Evolutionary conservation across 2,888 invertebrate species (phyloP).

Genomic region (Tipula unca): DNA sequence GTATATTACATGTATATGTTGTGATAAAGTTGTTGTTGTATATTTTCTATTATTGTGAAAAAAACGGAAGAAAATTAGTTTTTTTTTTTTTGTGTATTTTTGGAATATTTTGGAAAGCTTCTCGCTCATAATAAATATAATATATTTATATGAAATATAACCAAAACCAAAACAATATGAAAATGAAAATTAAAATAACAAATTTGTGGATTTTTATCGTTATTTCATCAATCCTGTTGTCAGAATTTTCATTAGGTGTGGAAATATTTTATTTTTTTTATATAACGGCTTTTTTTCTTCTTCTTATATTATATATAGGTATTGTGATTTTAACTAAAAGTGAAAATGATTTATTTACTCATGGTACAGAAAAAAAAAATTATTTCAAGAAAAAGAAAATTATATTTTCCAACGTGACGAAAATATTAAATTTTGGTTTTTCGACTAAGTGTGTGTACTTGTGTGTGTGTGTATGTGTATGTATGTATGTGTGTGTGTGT

Average conservation of each 20-base stretch:
- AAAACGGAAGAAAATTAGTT: not conserved
- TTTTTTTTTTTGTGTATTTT: not conserved
- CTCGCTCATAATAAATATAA: too few relatives aligned
- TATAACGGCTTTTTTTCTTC: not conserved
- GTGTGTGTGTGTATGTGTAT: not conserved
- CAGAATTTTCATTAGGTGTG: constrained; percentile 14
- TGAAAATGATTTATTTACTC: constrained; percentile 8
- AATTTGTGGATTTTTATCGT: constrained; percentile 8
- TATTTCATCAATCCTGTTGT: constrained; percentile 14
- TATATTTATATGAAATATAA: not conserved
- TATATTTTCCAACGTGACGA: constrained; percentile 8
- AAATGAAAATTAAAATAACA: constrained; percentile 8
- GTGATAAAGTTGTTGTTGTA: not conserved
- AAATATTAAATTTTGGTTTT: not conserved
- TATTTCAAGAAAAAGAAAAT: not conserved
- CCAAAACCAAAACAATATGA: not conserved
- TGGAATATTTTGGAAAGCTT: not conserved
- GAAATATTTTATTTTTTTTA: not conserved
- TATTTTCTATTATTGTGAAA: not conserved
- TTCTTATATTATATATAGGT: too few relatives aligned
- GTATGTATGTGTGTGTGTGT: not conserved
- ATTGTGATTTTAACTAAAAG: not conserved
- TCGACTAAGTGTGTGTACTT: not conserved
- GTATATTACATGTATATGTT: not conserved
- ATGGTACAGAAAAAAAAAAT: not conserved